phyloP scores from a whole-genome alignment of 2,888 invertebrate species.

The Cephus sareptanus region DNA sequence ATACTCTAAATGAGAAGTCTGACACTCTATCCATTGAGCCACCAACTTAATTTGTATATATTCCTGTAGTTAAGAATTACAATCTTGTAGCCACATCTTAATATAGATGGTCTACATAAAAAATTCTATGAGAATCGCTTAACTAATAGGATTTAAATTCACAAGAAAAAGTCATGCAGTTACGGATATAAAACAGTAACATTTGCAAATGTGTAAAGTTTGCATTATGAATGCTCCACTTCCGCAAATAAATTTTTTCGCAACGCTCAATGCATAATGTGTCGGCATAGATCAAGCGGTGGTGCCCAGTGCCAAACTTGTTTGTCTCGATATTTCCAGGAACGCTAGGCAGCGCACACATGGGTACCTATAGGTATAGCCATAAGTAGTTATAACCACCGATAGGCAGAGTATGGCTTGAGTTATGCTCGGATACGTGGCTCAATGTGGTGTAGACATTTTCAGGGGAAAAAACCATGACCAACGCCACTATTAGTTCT shows the following conservation, averaged over 20 bases:
- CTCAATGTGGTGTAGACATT: background rate
- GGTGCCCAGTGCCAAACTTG: background rate
- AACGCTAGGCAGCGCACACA: background rate
- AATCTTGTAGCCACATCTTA: too few relatives aligned
- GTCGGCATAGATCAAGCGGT: background rate
- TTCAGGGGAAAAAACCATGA: background rate
- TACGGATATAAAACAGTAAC: too few relatives aligned
- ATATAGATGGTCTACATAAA: too few relatives aligned
- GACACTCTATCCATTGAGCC: too few relatives aligned
- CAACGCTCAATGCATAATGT: background rate
- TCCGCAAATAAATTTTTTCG: background rate
- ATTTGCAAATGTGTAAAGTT: too few relatives aligned
- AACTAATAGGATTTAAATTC: too few relatives aligned
- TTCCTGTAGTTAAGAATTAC: too few relatives aligned
- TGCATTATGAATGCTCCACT: too few relatives aligned
- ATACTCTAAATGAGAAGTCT: too few relatives aligned
- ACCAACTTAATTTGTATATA: too few relatives aligned
- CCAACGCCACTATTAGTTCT: background rate
- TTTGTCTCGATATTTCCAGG: background rate
- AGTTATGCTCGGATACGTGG: background rate
- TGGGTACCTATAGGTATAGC: background rate
- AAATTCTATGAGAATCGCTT: too few relatives aligned
- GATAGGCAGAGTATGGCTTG: background rate
- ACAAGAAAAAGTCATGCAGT: too few relatives aligned
- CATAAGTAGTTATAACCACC: background rate